Conservation (phyloP, 2,888 invertebrate species). For the Mystacides longicornis region DNA sequence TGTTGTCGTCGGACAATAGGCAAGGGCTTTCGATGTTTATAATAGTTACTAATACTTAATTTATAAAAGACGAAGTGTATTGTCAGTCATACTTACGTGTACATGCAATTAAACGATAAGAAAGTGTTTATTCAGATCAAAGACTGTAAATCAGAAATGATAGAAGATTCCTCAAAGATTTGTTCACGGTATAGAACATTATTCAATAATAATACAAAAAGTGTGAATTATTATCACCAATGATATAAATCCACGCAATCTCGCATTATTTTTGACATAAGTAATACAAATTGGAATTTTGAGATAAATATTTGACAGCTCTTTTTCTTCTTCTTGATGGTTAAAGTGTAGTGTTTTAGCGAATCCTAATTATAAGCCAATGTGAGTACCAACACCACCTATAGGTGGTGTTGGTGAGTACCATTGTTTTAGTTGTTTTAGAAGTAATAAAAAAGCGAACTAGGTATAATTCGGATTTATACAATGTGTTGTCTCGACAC, state of each 20-base stretch:
- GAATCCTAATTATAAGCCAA: too few species aligned
- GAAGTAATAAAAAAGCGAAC: too few species aligned
- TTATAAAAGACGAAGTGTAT: background rate
- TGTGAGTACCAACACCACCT: too few species aligned
- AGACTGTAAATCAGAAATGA: background rate
- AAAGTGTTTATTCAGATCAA: background rate
- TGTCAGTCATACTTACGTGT: conserved; percentile 18
- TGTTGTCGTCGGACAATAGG: too few species aligned
- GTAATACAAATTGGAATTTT: too few species aligned
- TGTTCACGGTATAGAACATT: background rate
- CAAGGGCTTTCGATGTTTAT: background rate
- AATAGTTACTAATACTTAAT: background rate
- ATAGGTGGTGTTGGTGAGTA: too few species aligned
- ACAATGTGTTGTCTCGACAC: too few species aligned
- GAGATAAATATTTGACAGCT: too few species aligned
- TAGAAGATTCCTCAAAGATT: background rate
- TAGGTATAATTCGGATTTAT: too few species aligned
- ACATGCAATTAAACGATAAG: conserved; percentile 25
- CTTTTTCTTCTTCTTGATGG: too few species aligned
- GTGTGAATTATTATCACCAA: background rate
- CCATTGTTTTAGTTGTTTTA: too few species aligned
- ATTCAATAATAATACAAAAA: background rate
- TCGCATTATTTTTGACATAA: background rate
- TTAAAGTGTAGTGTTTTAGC: too few species aligned
- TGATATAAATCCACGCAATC: conserved; percentile 2